Evolutionary conservation across 2,888 invertebrate genomes (phyloP), one percentile per base, ranked within the genome.

Genomic region (Plagodis dolabraria): DNA sequence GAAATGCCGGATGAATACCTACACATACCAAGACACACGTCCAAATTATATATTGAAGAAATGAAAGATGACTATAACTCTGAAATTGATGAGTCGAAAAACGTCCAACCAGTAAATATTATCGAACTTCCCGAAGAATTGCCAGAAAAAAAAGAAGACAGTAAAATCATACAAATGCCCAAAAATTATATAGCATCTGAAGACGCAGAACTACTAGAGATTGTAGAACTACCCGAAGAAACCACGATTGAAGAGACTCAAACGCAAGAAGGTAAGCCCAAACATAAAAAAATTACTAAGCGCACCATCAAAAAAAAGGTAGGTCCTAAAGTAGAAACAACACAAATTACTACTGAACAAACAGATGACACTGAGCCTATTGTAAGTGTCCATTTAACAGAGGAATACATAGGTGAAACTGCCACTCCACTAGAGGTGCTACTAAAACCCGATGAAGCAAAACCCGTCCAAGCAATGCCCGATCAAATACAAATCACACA

Each of bases 31-130:
- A 85, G 84, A 76, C 58, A 80, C 59, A 57, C 68, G 44, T 68
- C 76, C 2, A 77, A 83, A 47, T 80, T 90, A 1, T 63, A 79
- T 64, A 91, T 91, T 33, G 84, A 86, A 76, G 86, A 86, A 72
- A 70, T 86, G 50, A 11, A 22, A 34, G 44, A 44, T 10, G 12
- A 51, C 9, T 43, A 34, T 57, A 43, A 65, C 69, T 33, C 58
- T 64, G 45, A 42, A 33, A 66, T 75, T 65, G 80, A 85, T 36
- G 74, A 11, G 82, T 84, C 46, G 76, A 5, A 43, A 10, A 43
- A 48, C 6, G 34, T 5, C 1, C 22, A 58, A 35, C 45, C 64
- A 11, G 40, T 65, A 10, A 60, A 75, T 58, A 54, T 67, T 2
- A 33, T 71, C 0, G 74, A 89, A 53, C 62, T 86, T 6, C 83